Conservation (phyloP, 2,797 vertebrate species). For the Sparidentex hasta region DNA sequence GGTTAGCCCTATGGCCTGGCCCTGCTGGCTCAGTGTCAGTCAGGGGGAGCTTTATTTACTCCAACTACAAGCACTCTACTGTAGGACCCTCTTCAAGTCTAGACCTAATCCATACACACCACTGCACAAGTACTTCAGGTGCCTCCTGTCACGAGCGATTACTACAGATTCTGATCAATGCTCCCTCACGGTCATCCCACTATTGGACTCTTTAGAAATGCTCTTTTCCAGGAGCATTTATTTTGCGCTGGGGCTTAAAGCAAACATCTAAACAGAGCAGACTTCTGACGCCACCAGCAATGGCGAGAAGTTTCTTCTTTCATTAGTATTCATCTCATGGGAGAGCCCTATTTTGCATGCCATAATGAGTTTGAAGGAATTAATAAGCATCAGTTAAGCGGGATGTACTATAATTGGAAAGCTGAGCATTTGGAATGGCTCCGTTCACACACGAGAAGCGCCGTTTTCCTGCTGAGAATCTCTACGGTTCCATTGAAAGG, state of each 20-base stretch:
- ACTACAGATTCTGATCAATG: constrained; percentile 55
- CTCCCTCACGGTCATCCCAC: constrained; percentile 22
- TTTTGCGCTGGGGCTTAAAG: constrained; percentile 33
- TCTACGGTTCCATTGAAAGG: constrained; percentile 49
- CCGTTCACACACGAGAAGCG: constrained; percentile 65
- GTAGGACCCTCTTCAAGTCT: constrained; percentile 45
- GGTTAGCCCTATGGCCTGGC: constrained; percentile 74
- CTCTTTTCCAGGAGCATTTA: constrained; percentile 10
- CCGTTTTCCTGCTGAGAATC: constrained; percentile 59
- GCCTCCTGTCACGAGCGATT: constrained; percentile 46
- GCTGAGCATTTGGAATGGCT: constrained; percentile 71
- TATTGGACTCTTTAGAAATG: constrained; percentile 35
- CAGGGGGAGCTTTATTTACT: constrained; percentile 80
- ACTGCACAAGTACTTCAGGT: constrained; percentile 29
- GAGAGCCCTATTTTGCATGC: constrained; percentile 83
- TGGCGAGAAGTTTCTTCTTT: constrained; percentile 55
- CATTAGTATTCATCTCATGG: constrained; percentile 82
- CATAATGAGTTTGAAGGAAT: constrained; percentile 87
- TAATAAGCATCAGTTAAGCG: constrained; percentile 87
- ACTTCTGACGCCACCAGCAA: constrained; percentile 39
- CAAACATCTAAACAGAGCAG: constrained; percentile 48
- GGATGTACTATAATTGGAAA: constrained; percentile 85
- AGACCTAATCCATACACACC: constrained; percentile 58
- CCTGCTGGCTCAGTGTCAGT: constrained; percentile 79
- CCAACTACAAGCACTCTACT: constrained; percentile 48